A percentile compares a stretch with the other conserved stretches of the same genome.
These are phyloP conservation scores for Mastomys coucha DNA, from an alignment of 2,113 vertebrate species.

Conservation along the genomic window DNA sequence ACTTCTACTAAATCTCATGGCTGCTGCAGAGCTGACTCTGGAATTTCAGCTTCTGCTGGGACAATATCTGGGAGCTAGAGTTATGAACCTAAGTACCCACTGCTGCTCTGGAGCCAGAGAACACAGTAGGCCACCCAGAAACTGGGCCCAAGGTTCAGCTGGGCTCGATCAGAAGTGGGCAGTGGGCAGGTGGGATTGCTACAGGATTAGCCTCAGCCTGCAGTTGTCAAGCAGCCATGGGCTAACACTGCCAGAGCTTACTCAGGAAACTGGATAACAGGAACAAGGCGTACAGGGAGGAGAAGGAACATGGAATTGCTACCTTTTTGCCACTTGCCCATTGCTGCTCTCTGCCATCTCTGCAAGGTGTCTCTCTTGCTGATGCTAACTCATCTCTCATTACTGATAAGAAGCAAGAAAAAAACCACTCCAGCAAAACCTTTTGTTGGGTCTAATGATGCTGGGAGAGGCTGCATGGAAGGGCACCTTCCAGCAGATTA, in stretches of 20 bases:
- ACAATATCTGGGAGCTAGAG: no score
- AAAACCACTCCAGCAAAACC: background rate
- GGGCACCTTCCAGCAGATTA: no score
- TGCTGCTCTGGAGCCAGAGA: background rate
- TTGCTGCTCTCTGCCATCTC: background rate
- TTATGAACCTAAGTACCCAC: background rate
- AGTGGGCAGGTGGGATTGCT: background rate
- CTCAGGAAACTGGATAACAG: background rate
- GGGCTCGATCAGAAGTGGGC: background rate
- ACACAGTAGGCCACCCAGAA: background rate
- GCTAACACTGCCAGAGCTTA: background rate
- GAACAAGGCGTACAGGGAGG: background rate
- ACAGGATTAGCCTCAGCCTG: background rate
- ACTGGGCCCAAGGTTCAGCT: background rate
- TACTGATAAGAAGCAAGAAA: background rate
- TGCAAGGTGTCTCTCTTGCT: background rate
- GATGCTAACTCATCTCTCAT: background rate
- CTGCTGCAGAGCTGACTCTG: background rate
- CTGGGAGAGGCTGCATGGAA: background rate
- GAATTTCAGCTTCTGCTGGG: background rate
- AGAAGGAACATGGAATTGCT: background rate
- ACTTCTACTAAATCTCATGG: rapidly evolving
- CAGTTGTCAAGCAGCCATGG: background rate
- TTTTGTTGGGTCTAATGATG: background rate
- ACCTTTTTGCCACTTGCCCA: background rate